A percentile compares a stretch with the other conserved stretches of the same genome.
Evolutionary conservation across 2,113 vertebrate genomes (phyloP).

Genomic region (Lates calcarifer): DNA sequence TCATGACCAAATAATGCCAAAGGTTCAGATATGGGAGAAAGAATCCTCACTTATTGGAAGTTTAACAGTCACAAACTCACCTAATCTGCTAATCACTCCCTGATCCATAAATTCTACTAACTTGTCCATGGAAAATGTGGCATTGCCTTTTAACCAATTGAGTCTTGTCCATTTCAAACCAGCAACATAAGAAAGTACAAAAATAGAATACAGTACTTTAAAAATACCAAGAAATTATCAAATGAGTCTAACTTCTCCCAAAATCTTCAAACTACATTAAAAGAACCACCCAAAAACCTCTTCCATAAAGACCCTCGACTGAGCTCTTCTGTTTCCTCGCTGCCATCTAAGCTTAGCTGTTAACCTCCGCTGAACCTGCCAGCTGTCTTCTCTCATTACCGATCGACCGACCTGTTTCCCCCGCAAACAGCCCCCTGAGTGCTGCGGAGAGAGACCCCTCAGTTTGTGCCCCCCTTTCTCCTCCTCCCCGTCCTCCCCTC

Average conservation of each 20-base stretch:
- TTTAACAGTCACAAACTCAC: constrained; percentile 6
- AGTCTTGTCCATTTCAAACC: not conserved
- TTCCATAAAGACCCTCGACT: constrained; percentile 36
- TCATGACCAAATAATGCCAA: not conserved
- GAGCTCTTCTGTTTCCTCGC: constrained; percentile 48
- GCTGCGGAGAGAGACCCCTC: constrained; percentile 56
- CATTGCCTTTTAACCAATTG: not conserved
- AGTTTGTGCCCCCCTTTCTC: constrained; percentile 12
- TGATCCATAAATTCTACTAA: not conserved
- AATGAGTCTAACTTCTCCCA: not conserved
- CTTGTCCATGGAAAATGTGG: not conserved
- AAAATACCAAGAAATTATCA: not conserved
- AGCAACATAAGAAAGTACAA: not conserved
- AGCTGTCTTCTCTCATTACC: constrained; percentile 80
- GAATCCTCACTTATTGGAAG: constrained; percentile 21
- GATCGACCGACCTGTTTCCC: constrained; percentile 57
- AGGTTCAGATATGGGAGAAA: not conserved
- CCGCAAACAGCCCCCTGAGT: constrained; percentile 59
- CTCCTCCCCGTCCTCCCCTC: constrained; percentile 20
- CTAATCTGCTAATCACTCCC: not conserved
- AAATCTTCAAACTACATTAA: not conserved
- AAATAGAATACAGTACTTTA: not conserved
- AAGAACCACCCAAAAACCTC: constrained; percentile 17
- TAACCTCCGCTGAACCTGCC: constrained; percentile 80
- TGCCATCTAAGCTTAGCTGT: constrained; percentile 72